These are phyloP conservation scores for Coregonus clupeaformis DNA, from an alignment of 2,113 vertebrate genomes.

Conservation along the genomic window DNA sequence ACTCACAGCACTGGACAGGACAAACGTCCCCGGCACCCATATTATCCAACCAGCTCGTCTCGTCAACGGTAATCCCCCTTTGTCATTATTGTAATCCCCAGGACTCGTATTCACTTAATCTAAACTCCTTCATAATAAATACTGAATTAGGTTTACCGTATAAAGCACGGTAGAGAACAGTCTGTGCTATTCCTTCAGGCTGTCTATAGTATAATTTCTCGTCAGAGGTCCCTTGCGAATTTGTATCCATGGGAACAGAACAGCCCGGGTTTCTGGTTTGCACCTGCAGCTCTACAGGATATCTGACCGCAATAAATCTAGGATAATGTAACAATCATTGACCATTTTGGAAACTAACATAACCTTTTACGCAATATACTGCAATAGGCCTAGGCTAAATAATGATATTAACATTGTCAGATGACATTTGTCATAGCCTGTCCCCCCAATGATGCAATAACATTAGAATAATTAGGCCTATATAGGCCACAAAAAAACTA, in stretches of 20 bases:
- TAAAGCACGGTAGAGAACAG: background rate
- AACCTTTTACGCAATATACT: background rate
- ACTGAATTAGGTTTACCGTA: background rate
- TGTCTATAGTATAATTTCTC: too few relatives aligned
- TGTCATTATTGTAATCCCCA: background rate
- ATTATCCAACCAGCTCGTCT: background rate
- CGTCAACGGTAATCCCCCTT: background rate
- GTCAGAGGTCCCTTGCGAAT: background rate
- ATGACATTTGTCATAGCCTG: background rate
- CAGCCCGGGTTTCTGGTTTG: background rate
- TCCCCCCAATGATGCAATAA: too few relatives aligned
- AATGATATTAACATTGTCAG: background rate
- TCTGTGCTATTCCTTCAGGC: background rate
- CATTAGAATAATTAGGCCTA: too few relatives aligned
- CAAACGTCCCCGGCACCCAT: background rate
- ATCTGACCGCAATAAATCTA: background rate
- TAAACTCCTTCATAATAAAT: background rate
- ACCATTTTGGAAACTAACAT: background rate
- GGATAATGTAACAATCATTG: background rate
- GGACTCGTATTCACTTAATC: background rate
- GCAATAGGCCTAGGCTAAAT: background rate
- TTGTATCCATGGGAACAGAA: constrained; percentile 14
- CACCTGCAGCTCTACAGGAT: constrained; percentile 10
- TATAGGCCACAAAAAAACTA: too few relatives aligned
- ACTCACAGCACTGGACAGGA: too few relatives aligned